phyloP scores from a whole-genome alignment of 2,797 vertebrate species.

The Callimico goeldii region DNA sequence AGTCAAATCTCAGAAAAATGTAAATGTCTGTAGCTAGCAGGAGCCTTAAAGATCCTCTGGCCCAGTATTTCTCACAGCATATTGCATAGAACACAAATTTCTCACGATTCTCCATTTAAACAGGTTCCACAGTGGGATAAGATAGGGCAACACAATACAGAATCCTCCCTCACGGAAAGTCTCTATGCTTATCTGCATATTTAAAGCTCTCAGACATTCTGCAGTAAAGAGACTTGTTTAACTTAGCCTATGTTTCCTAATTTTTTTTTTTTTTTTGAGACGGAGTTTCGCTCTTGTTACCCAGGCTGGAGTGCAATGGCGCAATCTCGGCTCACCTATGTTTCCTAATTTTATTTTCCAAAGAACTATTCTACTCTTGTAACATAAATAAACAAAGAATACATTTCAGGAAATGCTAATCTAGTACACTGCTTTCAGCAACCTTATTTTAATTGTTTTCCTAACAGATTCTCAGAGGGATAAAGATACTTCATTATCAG shows the following conservation, averaged over 20 bases:
- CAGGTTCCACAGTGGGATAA: neutral
- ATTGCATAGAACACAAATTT: neutral
- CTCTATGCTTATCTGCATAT: neutral
- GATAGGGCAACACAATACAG: neutral
- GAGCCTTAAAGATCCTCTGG: neutral
- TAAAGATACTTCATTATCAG: neutral
- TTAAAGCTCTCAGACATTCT: neutral
- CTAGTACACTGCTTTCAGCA: neutral
- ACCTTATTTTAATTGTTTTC: neutral
- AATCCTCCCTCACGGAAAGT: neutral
- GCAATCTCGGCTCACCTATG: too few relatives aligned
- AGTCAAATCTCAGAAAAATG: neutral
- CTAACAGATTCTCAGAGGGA: neutral
- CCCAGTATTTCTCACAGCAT: neutral
- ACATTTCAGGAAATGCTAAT: neutral
- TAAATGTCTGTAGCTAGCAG: neutral
- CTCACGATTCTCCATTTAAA: neutral
- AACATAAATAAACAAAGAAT: constrained; percentile 16
- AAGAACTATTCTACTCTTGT: neutral
- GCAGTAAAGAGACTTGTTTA: neutral
- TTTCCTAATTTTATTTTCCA: neutral
- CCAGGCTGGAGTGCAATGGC: too few relatives aligned
- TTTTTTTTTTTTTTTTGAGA: too few relatives aligned
- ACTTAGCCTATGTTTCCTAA: neutral
- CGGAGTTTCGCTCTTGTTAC: too few relatives aligned